Evolutionary conservation across 2,888 invertebrate genomes (phyloP).

Genomic region (Diachrysia chrysitis): DNA sequence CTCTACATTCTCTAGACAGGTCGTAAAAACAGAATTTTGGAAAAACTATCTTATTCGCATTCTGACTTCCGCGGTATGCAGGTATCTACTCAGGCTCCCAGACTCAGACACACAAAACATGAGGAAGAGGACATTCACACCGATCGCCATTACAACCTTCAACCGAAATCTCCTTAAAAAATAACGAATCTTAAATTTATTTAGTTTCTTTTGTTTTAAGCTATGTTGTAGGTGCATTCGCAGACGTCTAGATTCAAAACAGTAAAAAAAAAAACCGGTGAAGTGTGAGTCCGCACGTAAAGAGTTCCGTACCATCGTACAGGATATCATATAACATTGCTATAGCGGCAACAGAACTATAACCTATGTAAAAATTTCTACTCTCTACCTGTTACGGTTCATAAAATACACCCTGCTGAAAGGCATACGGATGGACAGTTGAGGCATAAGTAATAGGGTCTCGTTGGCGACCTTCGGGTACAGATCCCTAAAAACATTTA

Average conservation of each 20-base stretch:
- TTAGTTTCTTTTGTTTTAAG: not conserved
- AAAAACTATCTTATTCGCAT: conserved; percentile 11
- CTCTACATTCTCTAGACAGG: conserved; percentile 8
- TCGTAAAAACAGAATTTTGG: conserved; percentile 7
- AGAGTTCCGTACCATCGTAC: too few relatives aligned
- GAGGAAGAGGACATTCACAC: not conserved
- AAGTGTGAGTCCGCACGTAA: too few relatives aligned
- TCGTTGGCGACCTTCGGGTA: too few relatives aligned
- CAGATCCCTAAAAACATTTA: too few relatives aligned
- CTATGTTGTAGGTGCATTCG: not conserved
- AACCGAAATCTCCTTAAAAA: not conserved
- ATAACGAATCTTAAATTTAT: not conserved
- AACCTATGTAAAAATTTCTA: too few relatives aligned
- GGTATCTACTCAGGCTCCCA: not conserved
- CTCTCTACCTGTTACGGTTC: too few relatives aligned
- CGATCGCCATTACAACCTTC: not conserved
- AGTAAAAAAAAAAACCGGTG: too few relatives aligned
- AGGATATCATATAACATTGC: too few relatives aligned
- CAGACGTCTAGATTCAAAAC: not conserved
- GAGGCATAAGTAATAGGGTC: too few relatives aligned
- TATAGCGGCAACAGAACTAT: too few relatives aligned
- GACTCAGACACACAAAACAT: conserved; percentile 4
- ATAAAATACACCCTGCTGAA: too few relatives aligned
- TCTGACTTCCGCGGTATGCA: not conserved
- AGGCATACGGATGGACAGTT: too few relatives aligned